Base-by-base conservation (phyloP, 1,140 invertebrate species). In the Dendroctonus valens region DNA sequence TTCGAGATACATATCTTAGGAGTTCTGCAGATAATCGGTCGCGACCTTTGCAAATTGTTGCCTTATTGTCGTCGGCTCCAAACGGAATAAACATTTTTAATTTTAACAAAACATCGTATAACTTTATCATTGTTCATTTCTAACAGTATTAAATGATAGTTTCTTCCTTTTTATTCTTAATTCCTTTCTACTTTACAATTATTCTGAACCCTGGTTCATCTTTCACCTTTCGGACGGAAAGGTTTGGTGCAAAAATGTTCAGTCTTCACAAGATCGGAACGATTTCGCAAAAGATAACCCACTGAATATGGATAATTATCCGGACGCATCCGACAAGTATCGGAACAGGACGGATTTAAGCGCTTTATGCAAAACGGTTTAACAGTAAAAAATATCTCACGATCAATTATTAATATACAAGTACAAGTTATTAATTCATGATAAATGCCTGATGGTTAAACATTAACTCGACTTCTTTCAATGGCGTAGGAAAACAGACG, bases 351-450 rank as follows among this genome's bases (percentile, higher is more conserved):
- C 42, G 42, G 39, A 46, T 46, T 49, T 59, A 59, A 59, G 57
- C 57, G 15, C 57, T 46, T 59, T 59, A 59, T 59, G 57, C 57
- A 59, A 59, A 59, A 59, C 57, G 41, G 38, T 44, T 38, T 59
- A 59, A 59, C 57, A 42, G 57, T 59, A 57, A 59, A 57, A 57
- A 59, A 59, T 59, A 59, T 59, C 57, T 48, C 42, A 39, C 46
- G 57, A 59, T 59, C 57, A 46, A 59, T 59, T 59, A 59, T 48
- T 48, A 59, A 59, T 59, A 59, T 57, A 59, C 49, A 59, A 59
- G 57, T 49, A 46, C 41, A 26, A 59, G 42, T 59, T 46, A 59
- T 59, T 59, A 59, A 59, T 59, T 48, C 44, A 48, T 59, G 42
- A 59, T 59, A 59, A 48, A 59, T 58, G 42, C 42, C 57, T 37